Evolutionary conservation across 2,888 invertebrate genomes (phyloP).

Genomic region (Ennomos erosarius): DNA sequence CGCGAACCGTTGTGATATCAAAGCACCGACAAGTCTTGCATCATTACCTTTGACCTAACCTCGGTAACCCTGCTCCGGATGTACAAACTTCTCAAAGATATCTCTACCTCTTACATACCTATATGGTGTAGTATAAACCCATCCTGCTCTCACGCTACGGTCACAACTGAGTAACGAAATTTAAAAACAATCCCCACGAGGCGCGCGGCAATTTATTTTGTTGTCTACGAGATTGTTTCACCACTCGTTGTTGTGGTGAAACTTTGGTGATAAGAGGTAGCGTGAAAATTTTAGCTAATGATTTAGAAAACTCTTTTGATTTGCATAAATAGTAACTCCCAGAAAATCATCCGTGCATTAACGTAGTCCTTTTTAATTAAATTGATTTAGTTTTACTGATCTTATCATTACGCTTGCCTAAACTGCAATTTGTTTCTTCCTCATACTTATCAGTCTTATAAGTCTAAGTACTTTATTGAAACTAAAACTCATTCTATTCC

Average conservation of each 20-base stretch:
- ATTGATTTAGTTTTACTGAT: too few species aligned
- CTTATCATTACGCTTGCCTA: too few species aligned
- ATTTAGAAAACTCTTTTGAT: neutral
- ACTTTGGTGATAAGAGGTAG: constrained; percentile 16
- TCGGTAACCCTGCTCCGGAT: constrained; percentile 42
- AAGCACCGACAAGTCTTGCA: constrained; percentile 21
- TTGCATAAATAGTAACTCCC: too few species aligned
- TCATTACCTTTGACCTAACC: constrained; percentile 45
- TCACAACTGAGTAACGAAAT: constrained; percentile 67
- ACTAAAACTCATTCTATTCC: too few species aligned
- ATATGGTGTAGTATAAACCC: constrained; percentile 28
- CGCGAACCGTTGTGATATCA: constrained; percentile 17
- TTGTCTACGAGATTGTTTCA: constrained; percentile 66
- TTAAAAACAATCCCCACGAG: constrained; percentile 76
- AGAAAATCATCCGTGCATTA: neutral
- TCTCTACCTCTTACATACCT: constrained; percentile 37
- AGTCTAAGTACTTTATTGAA: too few species aligned
- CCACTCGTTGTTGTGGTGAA: constrained; percentile 29
- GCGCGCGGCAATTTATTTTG: constrained; percentile 66
- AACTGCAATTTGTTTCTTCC: too few species aligned
- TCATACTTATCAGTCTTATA: too few species aligned
- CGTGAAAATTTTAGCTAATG: constrained; percentile 3
- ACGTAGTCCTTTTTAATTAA: neutral
- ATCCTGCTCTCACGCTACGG: constrained; percentile 45
- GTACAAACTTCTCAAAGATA: constrained; percentile 36